phyloP scores from a whole-genome alignment of 2,797 vertebrate genomes.

The Ctenosaura bakeri region DNA sequence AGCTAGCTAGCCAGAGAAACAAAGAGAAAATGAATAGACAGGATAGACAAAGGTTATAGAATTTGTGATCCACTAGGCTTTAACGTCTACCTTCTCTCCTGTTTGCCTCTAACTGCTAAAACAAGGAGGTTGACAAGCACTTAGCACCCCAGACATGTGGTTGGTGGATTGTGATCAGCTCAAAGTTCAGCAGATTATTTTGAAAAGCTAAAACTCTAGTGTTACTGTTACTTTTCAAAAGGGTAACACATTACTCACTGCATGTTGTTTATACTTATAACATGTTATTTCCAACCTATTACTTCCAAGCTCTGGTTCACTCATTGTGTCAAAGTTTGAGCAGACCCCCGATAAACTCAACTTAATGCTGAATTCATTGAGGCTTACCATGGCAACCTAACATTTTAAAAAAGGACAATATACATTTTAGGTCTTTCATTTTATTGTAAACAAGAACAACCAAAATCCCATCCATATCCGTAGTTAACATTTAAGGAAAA shows the following conservation, averaged over 20 bases:
- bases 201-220: neutral
- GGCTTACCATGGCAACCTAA: neutral
- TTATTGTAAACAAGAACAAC: conserved; percentile 79
- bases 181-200: neutral
- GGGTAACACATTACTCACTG: neutral
- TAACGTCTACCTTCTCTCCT: neutral
- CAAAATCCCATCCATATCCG: conserved; percentile 64
- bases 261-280: neutral
- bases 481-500: conserved; percentile 72
- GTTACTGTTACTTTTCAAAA: neutral
- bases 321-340: neutral
- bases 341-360: conserved; percentile 39
- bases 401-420: conserved; percentile 56
- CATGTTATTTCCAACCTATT: neutral
- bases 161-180: neutral
- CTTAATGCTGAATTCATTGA: conserved; percentile 41
- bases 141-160: neutral
- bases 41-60: conserved; percentile 14
- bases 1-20: conserved; percentile 49
- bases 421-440: conserved; percentile 74
- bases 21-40: conserved; percentile 49
- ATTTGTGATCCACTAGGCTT: neutral
- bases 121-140: neutral
- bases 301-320: neutral
- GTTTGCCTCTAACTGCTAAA: neutral